Conservation (phyloP, 2,888 invertebrate species). For the Molanna angustata region DNA sequence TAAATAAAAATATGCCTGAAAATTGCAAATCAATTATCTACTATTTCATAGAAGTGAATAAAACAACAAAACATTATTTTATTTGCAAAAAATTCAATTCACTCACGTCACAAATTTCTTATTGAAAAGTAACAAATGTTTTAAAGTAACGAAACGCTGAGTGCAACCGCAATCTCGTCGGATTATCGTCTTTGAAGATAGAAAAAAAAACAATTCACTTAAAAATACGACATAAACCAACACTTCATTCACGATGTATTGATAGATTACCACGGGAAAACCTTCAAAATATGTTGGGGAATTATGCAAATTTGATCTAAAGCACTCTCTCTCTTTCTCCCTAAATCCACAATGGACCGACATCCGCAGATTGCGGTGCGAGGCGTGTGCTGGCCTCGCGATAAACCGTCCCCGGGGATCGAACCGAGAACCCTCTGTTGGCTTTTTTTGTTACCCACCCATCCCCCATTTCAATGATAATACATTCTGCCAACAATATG, state of each 20-base stretch:
- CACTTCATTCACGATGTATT: neutral
- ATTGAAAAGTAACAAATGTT: too few relatives aligned
- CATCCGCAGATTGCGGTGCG: conserved; percentile 11
- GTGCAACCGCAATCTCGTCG: too few relatives aligned
- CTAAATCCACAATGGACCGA: neutral
- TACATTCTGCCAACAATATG: conserved; percentile 20
- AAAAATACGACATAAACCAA: conserved; percentile 8
- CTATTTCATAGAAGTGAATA: too few relatives aligned
- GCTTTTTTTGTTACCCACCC: conserved; percentile 6
- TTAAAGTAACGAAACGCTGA: too few relatives aligned
- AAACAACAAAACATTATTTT: too few relatives aligned
- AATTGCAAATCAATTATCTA: too few relatives aligned
- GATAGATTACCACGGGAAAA: conserved; percentile 7
- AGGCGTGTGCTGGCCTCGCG: conserved; percentile 12
- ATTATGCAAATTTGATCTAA: too few relatives aligned
- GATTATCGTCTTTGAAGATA: too few relatives aligned
- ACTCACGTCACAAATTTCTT: too few relatives aligned
- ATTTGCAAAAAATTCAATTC: too few relatives aligned
- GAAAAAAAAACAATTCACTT: conserved; percentile 16
- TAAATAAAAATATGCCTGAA: too few relatives aligned
- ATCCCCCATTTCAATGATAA: conserved; percentile 9
- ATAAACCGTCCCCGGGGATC: conserved; percentile 32
- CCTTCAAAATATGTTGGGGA: too few relatives aligned
- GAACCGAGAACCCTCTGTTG: conserved; percentile 25
- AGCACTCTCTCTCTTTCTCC: neutral